Evolutionary conservation across 1,140 invertebrate genomes (phyloP).

Genomic region (Papilio polyxenes): DNA sequence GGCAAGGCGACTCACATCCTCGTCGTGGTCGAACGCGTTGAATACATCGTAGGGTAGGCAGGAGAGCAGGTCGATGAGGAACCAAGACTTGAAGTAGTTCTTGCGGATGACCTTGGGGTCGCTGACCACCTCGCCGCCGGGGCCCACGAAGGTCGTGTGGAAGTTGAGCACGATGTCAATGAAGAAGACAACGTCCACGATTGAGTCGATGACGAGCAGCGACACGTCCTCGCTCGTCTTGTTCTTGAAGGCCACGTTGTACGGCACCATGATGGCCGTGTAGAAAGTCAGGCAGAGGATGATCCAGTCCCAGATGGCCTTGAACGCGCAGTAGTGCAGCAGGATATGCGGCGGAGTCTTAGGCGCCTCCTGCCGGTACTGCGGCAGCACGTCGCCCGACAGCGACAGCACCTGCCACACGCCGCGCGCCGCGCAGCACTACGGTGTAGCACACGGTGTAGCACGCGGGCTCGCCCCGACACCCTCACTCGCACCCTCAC

Average conservation of each 20-base stretch:
- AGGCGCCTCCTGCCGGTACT: conserved; percentile 99
- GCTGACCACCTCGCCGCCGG: conserved; percentile 98
- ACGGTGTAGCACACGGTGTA: conserved; percentile 30
- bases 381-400: conserved; percentile 94
- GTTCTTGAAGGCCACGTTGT: conserved; percentile 99
- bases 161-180: conserved; percentile 99
- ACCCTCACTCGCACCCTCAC: background rate
- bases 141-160: conserved; percentile 99
- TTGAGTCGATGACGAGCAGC: conserved; percentile 97
- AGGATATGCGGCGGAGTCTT: conserved; percentile 99
- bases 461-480: background rate
- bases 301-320: conserved; percentile 99
- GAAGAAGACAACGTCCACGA: conserved; percentile 99
- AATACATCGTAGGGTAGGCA: conserved; percentile 99
- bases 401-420: conserved; percentile 74
- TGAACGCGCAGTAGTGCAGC: conserved; percentile 98
- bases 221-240: conserved; percentile 99
- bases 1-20: conserved; percentile 92
- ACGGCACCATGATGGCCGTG: conserved; percentile 99
- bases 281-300: conserved; percentile 99
- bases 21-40: conserved; percentile 99
- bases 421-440: conserved; percentile 35
- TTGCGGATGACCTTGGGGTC: conserved; percentile 98
- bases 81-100: conserved; percentile 99
- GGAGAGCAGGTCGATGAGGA: conserved; percentile 98